Evolutionary conservation across 1,140 invertebrate genomes (phyloP), one percentile per base, ranked within the genome.

Genomic region (Drosophila rhopaloa): DNA sequence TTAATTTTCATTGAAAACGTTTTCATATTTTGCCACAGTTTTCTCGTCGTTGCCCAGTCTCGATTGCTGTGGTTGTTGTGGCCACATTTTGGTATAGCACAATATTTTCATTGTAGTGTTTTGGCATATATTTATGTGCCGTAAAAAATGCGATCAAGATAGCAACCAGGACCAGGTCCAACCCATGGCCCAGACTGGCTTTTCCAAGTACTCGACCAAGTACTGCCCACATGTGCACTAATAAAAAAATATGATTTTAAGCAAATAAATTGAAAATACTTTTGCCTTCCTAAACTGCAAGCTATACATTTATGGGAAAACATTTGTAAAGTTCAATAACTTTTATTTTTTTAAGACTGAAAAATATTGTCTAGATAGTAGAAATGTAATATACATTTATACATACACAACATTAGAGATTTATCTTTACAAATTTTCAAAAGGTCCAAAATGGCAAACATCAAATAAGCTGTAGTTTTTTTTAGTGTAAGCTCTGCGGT

Each of bases 1-100:
- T 89, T 89, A 89, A 89, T 89, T 89, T 89, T 89, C 84, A 89
- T 89, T 89, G 84, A 89, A 86, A 86, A 89, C 84, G 84, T 89
- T 89, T 89, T 89, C 84, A 89, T 88, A 88, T 89, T 88, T 80
- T 78, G 84, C 76, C 73, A 84, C 81, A 84, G 84, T 84, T 89
- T 71, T 79, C 43, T 24, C 71, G 63, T 63, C 57, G 63, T 58
- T 65, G 56, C 41, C 54, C 54, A 40, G 32, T 40, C 54, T 65
- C 44, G 68, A 76, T 66, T 35, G 48, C 48, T 51, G 46, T 48
- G 67, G 76, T 71, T 71, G 73, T 73, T 71, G 65, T 79, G 76
- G 48, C 48, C 48, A 51, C 48, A 35, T 51, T 51, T 51, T 14
- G 27, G 76, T 70, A 76, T 82, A 81, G 71, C 83, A 86, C 83